Conservation (phyloP, 2,113 vertebrate genomes). For the Oryzias curvinotus region DNA sequence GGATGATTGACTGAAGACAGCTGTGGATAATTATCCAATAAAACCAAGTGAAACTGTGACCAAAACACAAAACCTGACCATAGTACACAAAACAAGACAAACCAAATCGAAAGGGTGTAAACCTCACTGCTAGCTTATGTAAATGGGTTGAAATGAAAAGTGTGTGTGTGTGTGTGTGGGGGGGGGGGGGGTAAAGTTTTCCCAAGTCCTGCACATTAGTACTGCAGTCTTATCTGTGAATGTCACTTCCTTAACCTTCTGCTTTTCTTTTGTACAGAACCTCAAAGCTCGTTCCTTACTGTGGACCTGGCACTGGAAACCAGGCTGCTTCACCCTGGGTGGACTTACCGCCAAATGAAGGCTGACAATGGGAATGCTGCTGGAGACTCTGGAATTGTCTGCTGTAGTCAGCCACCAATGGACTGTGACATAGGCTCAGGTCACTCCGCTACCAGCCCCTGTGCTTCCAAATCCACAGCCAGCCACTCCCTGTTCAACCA, state of each 20-base stretch:
- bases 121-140: no score
- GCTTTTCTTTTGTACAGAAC: conserved; percentile 41
- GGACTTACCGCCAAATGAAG: conserved; percentile 14
- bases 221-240: conserved; percentile 23
- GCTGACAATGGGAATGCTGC: not conserved
- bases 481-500: conserved; percentile 9
- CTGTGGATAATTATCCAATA: no score
- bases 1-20: no score
- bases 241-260: conserved; percentile 17
- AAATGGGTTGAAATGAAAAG: no score
- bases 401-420: conserved; percentile 6
- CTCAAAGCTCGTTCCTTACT: conserved; percentile 48
- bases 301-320: conserved; percentile 47
- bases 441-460: not conserved
- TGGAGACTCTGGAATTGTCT: conserved; percentile 16
- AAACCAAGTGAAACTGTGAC: no score
- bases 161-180: no score
- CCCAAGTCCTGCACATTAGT: no score
- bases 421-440: not conserved
- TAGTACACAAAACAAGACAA: no score
- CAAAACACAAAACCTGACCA: no score
- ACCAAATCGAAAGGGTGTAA: no score
- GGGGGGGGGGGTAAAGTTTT: no score
- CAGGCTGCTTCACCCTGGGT: conserved; percentile 36
- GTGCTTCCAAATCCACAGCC: conserved; percentile 3